Evolutionary conservation across 2,888 invertebrate species (phyloP), one percentile per base, ranked within the genome.

Genomic region (Erpobdella octoculata): DNA sequence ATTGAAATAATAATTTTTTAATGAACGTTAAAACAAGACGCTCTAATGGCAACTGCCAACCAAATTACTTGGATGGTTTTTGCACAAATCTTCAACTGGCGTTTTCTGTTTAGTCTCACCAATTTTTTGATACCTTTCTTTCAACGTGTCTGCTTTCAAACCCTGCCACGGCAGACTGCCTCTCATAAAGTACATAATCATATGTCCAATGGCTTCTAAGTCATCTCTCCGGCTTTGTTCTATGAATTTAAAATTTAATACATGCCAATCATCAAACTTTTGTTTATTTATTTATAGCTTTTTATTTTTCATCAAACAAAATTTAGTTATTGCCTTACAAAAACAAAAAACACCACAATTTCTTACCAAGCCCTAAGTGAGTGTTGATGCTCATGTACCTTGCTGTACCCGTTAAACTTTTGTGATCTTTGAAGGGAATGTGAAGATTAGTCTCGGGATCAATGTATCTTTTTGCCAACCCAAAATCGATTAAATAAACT

Each of bases 371-470:
- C 82, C 98, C 98, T 88, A 99, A 89, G 88, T 98, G 98, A 84
- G 98, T 98, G 86, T 98, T 99, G 86, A 98, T 98, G 86, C 96
- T 97, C 98, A 99, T 99, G 87, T 98, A 98, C 86, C 98, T 89
- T 79, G 98, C 98, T 78, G 98, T 98, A 80, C 98, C 98, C 77
- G 98, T 98, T 83, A 99, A 88, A 84, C 96, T 96, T 87, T 99
- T 99, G 88, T 99, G 98, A 88, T 99, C 98, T 89, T 97, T 91
- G 87, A 98, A 99, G 81, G 98, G 97, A 88, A 99, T 99, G 88
- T 99, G 98, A 88, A 97, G 82, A 74, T 82, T 80, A 68, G 86
- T 86, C 89, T 98, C 97, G 88, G 95, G 91, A 88, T 99, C 98
- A 88, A 98, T 98, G 87, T 99, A 99, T 89, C 98, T 97, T 89